Evolutionary conservation across 2,113 vertebrate species (phyloP), one percentile per base, ranked within the genome.

Genomic region (Seriola rivoliana): DNA sequence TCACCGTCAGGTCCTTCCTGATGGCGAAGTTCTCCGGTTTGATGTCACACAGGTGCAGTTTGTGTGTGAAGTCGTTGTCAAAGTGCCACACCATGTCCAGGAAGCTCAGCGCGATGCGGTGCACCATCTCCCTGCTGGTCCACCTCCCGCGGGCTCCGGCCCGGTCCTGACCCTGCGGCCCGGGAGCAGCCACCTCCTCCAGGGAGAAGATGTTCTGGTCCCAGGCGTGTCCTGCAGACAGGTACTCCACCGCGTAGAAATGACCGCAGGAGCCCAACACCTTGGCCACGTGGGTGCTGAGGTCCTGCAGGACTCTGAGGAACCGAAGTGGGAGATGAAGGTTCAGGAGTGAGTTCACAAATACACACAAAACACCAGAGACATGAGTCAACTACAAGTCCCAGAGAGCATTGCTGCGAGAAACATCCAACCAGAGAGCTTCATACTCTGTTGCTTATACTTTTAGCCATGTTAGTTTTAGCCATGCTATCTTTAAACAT

Each of bases 1-100:
- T 97, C 95, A 99, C 98, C 60, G 98, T 99, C 71, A 99, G 93
- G 92, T 99, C 97, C 0, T 90, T 96, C 91, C 97, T 95, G 94
- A 99, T 97, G 81, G 97, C 98, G 0, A 99, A 99, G 93, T 99
- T 99, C 90, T 99, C 98, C 0, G 98, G 97, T 85, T 99, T 99
- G 93, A 99, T 93, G 86, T 99, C 98, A 1, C 98, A 99, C 58
- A 99, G 96, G 91, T 99, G 98, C 60, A 99, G 96, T 2, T 93
- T 95, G 93, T 99, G 96, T 44, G 96, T 95, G 90, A 99, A 98
- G 91, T 98, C 98, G 0, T 95, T 90, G 80, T 99, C 97, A 64
- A 99, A 99, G 86, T 98, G 98, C 84, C 93, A 92, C 54, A 97
- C 97, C 97, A 99, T 96, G 92, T 99, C 96, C 90, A 99, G 92